Base-by-base conservation (phyloP, 2,888 invertebrate species). In the Drosophila fulvimacula region DNA sequence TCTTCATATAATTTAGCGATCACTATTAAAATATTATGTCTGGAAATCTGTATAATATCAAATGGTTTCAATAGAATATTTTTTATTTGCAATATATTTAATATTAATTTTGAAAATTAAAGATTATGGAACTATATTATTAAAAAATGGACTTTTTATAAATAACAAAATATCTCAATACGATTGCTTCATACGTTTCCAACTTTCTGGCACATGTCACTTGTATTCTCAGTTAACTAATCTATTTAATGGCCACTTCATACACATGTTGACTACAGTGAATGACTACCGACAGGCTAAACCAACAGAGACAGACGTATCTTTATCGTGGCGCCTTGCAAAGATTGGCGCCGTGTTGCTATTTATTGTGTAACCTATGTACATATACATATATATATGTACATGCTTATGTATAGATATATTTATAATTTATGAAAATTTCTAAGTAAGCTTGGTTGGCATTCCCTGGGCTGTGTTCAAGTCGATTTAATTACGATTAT, bases 401-500 rank as follows among this genome's bases (percentile, higher is more conserved):
- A n/a, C n/a, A n/a, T n/a, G n/a, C n/a, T n/a, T n/a, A n/a, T n/a
- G n/a, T n/a, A 24, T 24, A 24, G 15, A 36, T 55, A 38, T 52
- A 32, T 55, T 24, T 56, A 15, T 48, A 27, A 38, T 38, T 13
- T 15, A 30, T 42, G 44, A 5, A 42, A 24, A 42, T 30, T 53
- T 7, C 4, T 21, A 19, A 15, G 30, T 36, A 27, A 65, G 53
- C 42, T 60, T 21, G 39, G 41, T 13, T 48, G 34, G 55, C 13
- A 19, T 42, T 30, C 19, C 17, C 66, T 60, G 48, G n/a, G 5
- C 7, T 84, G 85, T 83, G 72, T 66, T 65, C 63, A 81, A 75
- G 79, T 63, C 73, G 73, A 82, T 88, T 80, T 73, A 85, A 76
- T 88, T 82, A 82, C 68, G 80, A 82, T 88, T 82, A 86, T 71